Evolutionary conservation across 2,888 invertebrate species (phyloP).

Genomic region (Rhodophaea formosa): DNA sequence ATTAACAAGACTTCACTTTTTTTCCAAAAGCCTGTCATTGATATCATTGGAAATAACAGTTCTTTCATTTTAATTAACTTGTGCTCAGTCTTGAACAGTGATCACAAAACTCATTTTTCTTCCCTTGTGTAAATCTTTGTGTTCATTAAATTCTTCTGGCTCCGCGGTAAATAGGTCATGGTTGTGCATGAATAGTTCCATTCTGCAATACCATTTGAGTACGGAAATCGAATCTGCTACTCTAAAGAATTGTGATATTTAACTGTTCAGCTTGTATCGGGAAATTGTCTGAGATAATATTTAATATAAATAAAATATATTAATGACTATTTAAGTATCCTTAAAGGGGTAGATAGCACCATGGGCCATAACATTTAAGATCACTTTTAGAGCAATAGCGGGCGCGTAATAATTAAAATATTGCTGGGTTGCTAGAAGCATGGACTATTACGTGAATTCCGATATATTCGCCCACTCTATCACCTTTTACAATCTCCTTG

Average conservation of each 20-base stretch:
- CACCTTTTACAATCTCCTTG: no score
- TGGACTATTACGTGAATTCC: no score
- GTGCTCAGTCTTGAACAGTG: neutral
- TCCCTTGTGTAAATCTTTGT: neutral
- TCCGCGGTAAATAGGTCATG: neutral
- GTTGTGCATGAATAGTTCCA: neutral
- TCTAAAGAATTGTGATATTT: neutral
- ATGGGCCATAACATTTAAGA: no score
- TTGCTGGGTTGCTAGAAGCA: no score
- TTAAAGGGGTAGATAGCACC: no score
- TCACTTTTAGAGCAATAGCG: no score
- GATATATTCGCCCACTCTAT: no score
- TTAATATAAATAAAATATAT: no score
- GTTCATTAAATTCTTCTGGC: neutral
- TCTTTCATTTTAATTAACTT: neutral
- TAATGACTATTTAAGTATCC: no score
- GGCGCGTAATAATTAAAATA: no score
- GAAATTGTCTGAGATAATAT: neutral
- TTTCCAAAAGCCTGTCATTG: no score
- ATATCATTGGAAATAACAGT: neutral
- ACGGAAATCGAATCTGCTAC: slow-evolving; percentile 5
- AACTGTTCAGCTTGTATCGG: neutral
- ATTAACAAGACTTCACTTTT: no score
- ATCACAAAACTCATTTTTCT: neutral
- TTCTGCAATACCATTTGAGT: neutral